Evolutionary conservation across 2,797 vertebrate species (phyloP).

Genomic region (Peromyscus aztecus): DNA sequence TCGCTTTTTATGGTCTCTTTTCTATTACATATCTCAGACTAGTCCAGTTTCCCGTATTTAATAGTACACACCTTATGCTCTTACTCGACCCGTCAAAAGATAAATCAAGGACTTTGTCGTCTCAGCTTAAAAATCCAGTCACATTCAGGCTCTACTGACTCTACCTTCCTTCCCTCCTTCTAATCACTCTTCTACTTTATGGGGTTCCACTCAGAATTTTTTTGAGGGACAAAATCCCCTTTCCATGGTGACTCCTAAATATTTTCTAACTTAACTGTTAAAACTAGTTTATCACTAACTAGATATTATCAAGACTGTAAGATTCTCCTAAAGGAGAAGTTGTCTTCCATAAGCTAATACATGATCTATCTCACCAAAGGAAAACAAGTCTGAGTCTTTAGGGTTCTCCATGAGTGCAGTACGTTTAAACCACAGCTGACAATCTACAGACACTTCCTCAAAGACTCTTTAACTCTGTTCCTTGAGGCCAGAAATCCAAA

Average conservation of each 20-base stretch:
- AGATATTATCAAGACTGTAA: neutral
- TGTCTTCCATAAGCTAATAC: neutral
- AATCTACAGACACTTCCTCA: neutral
- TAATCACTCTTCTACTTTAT: neutral
- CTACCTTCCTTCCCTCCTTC: constrained; percentile 5
- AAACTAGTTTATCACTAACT: constrained; percentile 34
- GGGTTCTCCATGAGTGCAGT: neutral
- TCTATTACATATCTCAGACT: neutral
- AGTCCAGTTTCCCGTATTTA: neutral
- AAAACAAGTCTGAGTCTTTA: constrained; percentile 33
- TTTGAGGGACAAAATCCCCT: neutral
- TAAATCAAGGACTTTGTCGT: constrained; percentile 11
- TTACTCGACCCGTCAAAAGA: neutral
- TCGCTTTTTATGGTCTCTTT: neutral
- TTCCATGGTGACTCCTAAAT: neutral
- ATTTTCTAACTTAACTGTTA: constrained; percentile 56
- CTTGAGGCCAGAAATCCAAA: constrained; percentile 59
- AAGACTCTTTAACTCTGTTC: constrained; percentile 20
- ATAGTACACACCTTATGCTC: neutral
- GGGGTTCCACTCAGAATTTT: constrained; percentile 14
- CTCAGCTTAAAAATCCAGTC: neutral
- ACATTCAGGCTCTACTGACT: neutral
- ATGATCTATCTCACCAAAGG: constrained; percentile 37
- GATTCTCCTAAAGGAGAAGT: constrained; percentile 28
- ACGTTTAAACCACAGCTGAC: constrained; percentile 34